phyloP scores from a whole-genome alignment of 2,113 vertebrate genomes.

The Charina bottae region DNA sequence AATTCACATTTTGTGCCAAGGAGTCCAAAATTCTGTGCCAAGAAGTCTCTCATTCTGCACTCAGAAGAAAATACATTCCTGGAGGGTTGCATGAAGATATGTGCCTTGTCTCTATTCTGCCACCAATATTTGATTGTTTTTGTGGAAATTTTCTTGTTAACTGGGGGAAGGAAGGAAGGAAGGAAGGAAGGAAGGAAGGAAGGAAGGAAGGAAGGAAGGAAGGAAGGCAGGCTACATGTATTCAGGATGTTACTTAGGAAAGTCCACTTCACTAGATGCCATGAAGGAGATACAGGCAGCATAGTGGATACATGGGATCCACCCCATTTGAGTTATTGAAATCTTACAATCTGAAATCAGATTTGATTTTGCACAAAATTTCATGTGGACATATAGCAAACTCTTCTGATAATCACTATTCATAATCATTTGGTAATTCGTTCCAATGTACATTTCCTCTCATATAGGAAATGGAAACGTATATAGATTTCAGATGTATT shows the following conservation, averaged over 20 bases:
- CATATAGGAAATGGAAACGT: not conserved
- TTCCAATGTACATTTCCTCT: not conserved
- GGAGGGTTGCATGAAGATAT: not conserved
- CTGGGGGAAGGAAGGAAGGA: not conserved
- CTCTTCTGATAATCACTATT: not conserved
- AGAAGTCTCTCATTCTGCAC: not conserved
- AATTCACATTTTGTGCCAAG: not conserved
- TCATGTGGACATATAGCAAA: not conserved
- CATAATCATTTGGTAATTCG: not conserved
- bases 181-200: not conserved
- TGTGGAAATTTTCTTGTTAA: not conserved
- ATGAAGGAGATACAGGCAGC: not conserved
- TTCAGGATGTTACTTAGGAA: not conserved
- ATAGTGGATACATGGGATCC: not conserved
- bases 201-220: not conserved
- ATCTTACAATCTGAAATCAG: not conserved
- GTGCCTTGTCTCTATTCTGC: not conserved
- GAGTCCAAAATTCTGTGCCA: constrained; percentile 2
- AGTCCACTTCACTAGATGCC: not conserved
- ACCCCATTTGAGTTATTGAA: not conserved
- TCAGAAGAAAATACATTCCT: not conserved
- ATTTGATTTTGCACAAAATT: not conserved
- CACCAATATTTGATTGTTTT: not conserved
- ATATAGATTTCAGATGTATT: not conserved
- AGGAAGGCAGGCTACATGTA: not conserved